Evolutionary conservation across 2,888 invertebrate genomes (phyloP).

Genomic region (Muschampia plurimacula): DNA sequence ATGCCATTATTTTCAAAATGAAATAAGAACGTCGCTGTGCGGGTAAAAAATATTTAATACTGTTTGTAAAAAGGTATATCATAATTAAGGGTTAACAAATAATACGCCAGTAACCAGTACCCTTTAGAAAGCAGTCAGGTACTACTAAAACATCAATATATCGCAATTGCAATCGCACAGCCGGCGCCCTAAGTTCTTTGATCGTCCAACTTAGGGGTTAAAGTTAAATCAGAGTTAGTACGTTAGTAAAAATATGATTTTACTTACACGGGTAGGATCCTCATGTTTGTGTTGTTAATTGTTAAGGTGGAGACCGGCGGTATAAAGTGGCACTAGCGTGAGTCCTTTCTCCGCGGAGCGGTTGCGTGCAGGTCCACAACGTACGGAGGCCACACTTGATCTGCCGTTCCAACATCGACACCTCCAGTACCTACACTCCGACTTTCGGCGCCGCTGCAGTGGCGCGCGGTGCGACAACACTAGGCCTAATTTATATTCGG

Average conservation of each 20-base stretch:
- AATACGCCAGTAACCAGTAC: slow-evolving; percentile 25
- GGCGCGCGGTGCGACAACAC: slow-evolving; percentile 57
- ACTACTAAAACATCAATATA: slow-evolving; percentile 38
- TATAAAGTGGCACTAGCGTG: slow-evolving; percentile 61
- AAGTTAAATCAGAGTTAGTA: slow-evolving; percentile 36
- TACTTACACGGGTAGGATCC: slow-evolving; percentile 77
- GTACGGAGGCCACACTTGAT: slow-evolving; percentile 76
- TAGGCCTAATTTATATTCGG: slow-evolving; percentile 68
- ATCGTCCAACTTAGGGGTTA: slow-evolving; percentile 1
- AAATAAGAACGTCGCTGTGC: slow-evolving; percentile 51
- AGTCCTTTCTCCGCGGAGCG: slow-evolving; percentile 71
- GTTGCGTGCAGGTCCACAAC: slow-evolving; percentile 72
- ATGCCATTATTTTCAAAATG: slow-evolving; percentile 9
- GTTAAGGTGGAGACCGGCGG: slow-evolving; percentile 43
- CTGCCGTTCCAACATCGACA: slow-evolving; percentile 64
- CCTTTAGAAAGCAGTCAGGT: not conserved
- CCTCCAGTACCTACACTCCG: slow-evolving; percentile 59
- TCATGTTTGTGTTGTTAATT: slow-evolving; percentile 72
- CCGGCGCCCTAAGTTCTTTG: slow-evolving; percentile 45
- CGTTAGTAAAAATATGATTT: slow-evolving; percentile 37
- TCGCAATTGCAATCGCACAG: slow-evolving; percentile 79
- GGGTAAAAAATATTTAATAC: slow-evolving; percentile 26
- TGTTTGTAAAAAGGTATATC: not conserved
- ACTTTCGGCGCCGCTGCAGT: slow-evolving; percentile 53
- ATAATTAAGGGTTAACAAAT: not conserved